A percentile compares a stretch with the other conserved stretches of the same genome.
phyloP scores from a whole-genome alignment of 1,140 invertebrate genomes.

The Apis florea region DNA sequence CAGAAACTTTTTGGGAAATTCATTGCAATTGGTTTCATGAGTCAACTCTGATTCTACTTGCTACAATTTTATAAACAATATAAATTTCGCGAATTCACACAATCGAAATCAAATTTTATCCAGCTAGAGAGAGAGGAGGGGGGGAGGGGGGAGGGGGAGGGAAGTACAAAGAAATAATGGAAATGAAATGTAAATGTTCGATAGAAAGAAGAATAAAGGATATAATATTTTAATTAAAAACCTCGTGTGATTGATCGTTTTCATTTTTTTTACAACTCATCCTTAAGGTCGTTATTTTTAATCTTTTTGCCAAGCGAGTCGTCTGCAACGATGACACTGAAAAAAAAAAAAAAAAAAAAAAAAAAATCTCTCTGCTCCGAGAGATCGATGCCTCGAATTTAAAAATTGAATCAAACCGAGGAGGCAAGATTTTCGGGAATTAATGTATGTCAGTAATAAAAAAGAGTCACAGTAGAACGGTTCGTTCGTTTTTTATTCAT shows the following conservation, averaged over 20 bases:
- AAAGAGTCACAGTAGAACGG: conserved; percentile 52
- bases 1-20: conserved; percentile 12
- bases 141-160: too few relatives aligned
- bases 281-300: neutral
- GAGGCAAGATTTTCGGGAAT: conserved; percentile 1
- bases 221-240: neutral
- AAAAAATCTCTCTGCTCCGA: neutral
- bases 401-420: conserved; percentile 10
- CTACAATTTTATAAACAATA: conserved; percentile 13
- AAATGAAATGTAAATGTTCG: too few relatives aligned
- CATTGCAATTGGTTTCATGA: neutral
- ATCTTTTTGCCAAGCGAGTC: neutral
- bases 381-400: neutral
- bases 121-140: too few relatives aligned
- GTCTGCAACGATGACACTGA: neutral
- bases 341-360: too few relatives aligned
- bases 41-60: neutral
- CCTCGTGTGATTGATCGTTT: neutral
- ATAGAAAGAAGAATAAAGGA: neutral
- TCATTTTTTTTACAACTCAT: neutral
- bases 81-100: neutral
- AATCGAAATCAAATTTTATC: neutral
- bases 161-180: neutral
- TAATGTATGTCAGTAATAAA: conserved; percentile 21
- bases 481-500: conserved; percentile 71